These are phyloP conservation scores for Tuta absoluta DNA, from an alignment of 2,888 invertebrate species.

Conservation along the genomic window DNA sequence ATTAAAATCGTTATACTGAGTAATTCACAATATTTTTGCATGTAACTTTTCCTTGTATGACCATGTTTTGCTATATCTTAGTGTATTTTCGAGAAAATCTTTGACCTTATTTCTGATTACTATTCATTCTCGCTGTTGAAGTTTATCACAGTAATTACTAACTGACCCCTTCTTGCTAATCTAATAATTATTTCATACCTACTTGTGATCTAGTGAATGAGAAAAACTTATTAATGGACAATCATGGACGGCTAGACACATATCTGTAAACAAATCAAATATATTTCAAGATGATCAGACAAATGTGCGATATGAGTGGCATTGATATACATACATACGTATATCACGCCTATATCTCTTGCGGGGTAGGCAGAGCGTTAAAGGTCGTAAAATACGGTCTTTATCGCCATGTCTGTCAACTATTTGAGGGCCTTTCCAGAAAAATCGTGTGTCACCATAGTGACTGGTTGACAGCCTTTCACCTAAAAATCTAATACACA, in stretches of 20 bases:
- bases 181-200: background rate
- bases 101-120: conserved; percentile 1
- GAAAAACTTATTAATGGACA: background rate
- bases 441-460: too few species aligned
- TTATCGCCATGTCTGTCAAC: too few species aligned
- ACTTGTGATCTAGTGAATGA: conserved; percentile 1
- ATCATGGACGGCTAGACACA: background rate
- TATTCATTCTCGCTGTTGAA: background rate
- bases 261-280: background rate
- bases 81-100: background rate
- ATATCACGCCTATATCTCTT: too few species aligned
- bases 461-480: too few species aligned
- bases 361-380: too few species aligned
- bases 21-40: background rate
- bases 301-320: too few species aligned
- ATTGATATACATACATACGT: too few species aligned
- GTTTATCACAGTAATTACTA: background rate
- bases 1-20: background rate
- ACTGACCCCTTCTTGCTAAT: background rate
- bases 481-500: too few species aligned
- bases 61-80: background rate
- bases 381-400: too few species aligned
- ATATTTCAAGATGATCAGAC: too few species aligned
- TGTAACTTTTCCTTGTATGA: background rate
- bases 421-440: too few species aligned